Conservation (phyloP, 2,797 vertebrate species). For the Peromyscus nudipes region DNA sequence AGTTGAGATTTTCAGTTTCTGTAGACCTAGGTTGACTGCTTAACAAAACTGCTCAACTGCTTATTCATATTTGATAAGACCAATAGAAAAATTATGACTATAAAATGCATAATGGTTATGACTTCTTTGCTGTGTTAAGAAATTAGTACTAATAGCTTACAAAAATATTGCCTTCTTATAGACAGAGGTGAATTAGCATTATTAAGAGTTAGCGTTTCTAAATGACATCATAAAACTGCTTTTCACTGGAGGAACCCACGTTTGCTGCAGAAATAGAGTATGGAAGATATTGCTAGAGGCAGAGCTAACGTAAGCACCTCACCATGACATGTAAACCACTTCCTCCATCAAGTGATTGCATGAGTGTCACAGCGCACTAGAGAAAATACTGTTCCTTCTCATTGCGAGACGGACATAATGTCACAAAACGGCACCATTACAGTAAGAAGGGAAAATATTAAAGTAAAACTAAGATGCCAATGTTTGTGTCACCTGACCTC, state of each 20-base stretch:
- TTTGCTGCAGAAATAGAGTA: neutral
- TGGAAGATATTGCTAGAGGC: slow-evolving; percentile 34
- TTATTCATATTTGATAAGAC: neutral
- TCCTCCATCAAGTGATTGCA: slow-evolving; percentile 8
- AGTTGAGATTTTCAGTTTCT: neutral
- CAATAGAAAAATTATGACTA: neutral
- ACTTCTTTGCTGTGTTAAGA: neutral
- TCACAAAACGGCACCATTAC: slow-evolving; percentile 34
- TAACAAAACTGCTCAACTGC: neutral
- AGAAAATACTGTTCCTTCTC: slow-evolving; percentile 8
- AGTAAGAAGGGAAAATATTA: neutral
- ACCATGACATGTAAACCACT: neutral
- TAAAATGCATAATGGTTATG: neutral
- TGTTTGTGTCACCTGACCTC: neutral
- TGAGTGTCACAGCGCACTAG: neutral
- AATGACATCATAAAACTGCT: slow-evolving; percentile 33
- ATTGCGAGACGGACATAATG: neutral
- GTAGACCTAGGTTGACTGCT: neutral
- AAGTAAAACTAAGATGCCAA: neutral
- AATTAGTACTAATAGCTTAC: neutral
- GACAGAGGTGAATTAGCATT: neutral
- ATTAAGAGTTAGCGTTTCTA: neutral
- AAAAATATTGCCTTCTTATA: neutral
- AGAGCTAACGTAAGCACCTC: slow-evolving; percentile 37
- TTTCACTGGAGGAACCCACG: neutral